A percentile compares a stretch with the other conserved stretches of the same genome.
These are phyloP conservation scores for Megamerina dolium DNA, from an alignment of 2,888 invertebrate genomes.

Conservation along the genomic window DNA sequence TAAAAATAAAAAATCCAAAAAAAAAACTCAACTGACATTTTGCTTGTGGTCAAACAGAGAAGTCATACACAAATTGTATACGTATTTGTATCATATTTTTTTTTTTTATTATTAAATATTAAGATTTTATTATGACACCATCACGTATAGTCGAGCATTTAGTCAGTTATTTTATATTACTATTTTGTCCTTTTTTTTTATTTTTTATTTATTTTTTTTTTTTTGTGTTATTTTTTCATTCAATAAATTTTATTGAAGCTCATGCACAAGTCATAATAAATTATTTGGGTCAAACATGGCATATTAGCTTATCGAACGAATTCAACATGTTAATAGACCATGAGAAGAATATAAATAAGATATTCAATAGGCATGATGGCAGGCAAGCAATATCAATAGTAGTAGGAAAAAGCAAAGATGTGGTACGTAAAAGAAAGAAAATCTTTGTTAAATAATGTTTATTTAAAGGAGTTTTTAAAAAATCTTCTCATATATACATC, in stretches of 20 bases:
- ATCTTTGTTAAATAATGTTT: too few species aligned
- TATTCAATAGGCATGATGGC: background rate
- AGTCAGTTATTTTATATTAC: too few species aligned
- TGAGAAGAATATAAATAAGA: too few species aligned
- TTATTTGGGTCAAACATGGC: conserved; percentile 29
- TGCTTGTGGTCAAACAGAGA: conserved; percentile 10
- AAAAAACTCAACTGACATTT: conserved; percentile 17
- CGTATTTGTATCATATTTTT: background rate
- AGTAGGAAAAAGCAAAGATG: background rate
- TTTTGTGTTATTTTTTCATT: conserved; percentile 5
- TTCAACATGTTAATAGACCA: conserved; percentile 21
- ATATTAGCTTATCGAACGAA: conserved; percentile 32
- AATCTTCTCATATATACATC: too few species aligned
- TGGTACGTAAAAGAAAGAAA: background rate
- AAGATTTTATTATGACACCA: too few species aligned
- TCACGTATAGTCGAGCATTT: too few species aligned
- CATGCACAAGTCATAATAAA: conserved; percentile 18
- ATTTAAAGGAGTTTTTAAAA: too few species aligned
- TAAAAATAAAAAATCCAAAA: too few species aligned
- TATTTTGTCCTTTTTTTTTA: background rate
- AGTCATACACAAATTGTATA: too few species aligned
- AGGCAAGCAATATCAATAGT: background rate
- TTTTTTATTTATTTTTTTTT: conserved; percentile 6
- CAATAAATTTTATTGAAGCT: conserved; percentile 11
- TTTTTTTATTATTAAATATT: background rate